These are phyloP conservation scores for Condylura cristata DNA, from an alignment of 2,113 vertebrate genomes.

Conservation along the genomic window DNA sequence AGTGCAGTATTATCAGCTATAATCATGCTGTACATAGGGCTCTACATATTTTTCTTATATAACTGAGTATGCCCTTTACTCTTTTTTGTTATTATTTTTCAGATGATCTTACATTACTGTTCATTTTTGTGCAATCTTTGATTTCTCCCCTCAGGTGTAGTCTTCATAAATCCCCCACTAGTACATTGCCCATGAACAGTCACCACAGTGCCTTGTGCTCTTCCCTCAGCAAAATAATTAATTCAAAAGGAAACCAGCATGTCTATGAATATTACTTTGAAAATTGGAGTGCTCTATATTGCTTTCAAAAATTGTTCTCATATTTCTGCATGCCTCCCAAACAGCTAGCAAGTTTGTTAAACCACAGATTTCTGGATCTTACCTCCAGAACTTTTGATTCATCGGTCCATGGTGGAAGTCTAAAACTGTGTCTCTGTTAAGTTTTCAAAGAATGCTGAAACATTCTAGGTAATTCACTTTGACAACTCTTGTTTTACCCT, in stretches of 20 bases:
- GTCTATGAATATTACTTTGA: no score
- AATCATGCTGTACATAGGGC: not conserved
- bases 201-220: no score
- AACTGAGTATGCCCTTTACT: not conserved
- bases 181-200: no score
- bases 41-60: not conserved
- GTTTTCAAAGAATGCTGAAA: not conserved
- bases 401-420: accelerated
- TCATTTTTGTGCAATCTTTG: no score
- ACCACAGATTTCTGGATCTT: not conserved
- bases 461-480: not conserved
- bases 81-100: no score
- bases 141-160: no score
- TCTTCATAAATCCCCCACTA: no score
- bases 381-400: not conserved
- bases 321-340: not conserved
- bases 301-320: not conserved
- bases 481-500: not conserved
- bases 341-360: not conserved
- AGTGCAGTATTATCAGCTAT: not conserved
- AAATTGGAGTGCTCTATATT: accelerated
- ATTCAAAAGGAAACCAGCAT: no score
- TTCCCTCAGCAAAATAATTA: no score
- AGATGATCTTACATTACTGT: no score
- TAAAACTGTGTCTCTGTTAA: not conserved